Conservation (phyloP, 1,140 invertebrate genomes). For the Drosophila neocordata region DNA sequence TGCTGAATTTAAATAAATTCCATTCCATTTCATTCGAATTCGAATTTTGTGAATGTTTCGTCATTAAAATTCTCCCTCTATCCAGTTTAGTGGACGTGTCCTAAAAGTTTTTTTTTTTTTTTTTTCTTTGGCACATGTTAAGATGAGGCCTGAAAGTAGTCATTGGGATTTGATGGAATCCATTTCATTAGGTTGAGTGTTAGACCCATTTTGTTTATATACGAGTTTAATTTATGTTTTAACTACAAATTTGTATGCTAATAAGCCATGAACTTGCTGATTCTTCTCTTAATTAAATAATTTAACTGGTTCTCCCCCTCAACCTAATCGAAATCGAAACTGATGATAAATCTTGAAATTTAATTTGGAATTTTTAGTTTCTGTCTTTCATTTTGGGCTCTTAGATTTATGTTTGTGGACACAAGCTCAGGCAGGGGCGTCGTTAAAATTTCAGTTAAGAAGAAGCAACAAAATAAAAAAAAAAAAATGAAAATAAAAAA, state of each 20-base stretch:
- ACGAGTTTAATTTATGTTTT: slow-evolving; percentile 42
- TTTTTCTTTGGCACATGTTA: background rate
- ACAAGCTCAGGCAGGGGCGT: slow-evolving; percentile 39
- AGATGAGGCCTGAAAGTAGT: background rate
- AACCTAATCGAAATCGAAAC: slow-evolving; percentile 59
- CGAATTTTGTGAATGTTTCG: background rate
- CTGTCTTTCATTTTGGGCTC: slow-evolving; percentile 20
- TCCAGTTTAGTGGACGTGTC: background rate
- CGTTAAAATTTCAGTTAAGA: slow-evolving; percentile 18
- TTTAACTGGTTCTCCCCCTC: slow-evolving; percentile 59
- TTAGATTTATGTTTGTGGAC: slow-evolving; percentile 24
- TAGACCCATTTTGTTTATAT: slow-evolving; percentile 32
- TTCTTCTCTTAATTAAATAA: slow-evolving; percentile 56
- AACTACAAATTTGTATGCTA: slow-evolving; percentile 67
- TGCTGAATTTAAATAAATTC: background rate
- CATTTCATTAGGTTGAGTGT: slow-evolving; percentile 61
- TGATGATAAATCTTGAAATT: slow-evolving; percentile 56
- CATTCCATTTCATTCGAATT: background rate
- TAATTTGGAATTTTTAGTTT: slow-evolving; percentile 24
- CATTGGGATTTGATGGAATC: slow-evolving; percentile 28
- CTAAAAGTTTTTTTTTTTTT: background rate
- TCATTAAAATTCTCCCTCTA: background rate
- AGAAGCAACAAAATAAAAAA: slow-evolving; percentile 37
- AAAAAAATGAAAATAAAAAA: slow-evolving; percentile 25
- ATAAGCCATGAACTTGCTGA: slow-evolving; percentile 42